Evolutionary conservation across 2,113 vertebrate genomes (phyloP), one percentile per base, ranked within the genome.

Genomic region (Galbula dea): DNA sequence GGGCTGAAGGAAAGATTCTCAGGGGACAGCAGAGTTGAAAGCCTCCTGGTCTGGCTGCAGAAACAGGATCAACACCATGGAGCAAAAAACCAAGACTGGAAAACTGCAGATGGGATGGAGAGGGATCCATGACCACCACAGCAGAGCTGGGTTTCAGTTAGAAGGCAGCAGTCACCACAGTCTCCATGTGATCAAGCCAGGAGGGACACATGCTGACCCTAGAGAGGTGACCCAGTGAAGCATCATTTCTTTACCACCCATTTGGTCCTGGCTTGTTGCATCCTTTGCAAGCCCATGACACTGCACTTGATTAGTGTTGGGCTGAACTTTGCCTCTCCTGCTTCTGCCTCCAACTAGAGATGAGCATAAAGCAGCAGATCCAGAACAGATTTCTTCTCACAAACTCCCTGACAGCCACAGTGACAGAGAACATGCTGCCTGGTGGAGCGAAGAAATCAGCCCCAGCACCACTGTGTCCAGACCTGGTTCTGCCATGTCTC

Each of bases 401-500:
- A 61, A 88, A 43, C 26, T 34, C 51, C 32, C n/a, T 0, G 0
- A 37, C 10, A 43, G 27, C 32, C 16, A 24, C 1, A 1, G 46
- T 39, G 65, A 48, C n/a, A 68, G 43, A 61, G n/a, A 85, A 68
- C 29, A 34, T 2, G 11, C 32, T 75, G 43, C 29, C 26, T 18
- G 32, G 19, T 15, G n/a, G 23, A 81, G 20, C 41, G 55, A 66
- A 19, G 45, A 61, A 22, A 65, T 17, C 1, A 5, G 36, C 16
- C 29, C 34, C 75, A 45, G 61, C 34, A 36, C 5, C 1, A 3
- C 41, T 0, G 0, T 45, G 52, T 20, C 48, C 52, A 54, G 41
- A 49, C 23, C 61, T 39, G 61, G n/a, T 36, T 62, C 51, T 86
- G 62, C 52, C 21, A 2, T 23, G 66, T 59, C 46, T 71, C 41